These are phyloP conservation scores for Archocentrus centrarchus DNA, from an alignment of 2,113 vertebrate genomes.

Conservation along the genomic window DNA sequence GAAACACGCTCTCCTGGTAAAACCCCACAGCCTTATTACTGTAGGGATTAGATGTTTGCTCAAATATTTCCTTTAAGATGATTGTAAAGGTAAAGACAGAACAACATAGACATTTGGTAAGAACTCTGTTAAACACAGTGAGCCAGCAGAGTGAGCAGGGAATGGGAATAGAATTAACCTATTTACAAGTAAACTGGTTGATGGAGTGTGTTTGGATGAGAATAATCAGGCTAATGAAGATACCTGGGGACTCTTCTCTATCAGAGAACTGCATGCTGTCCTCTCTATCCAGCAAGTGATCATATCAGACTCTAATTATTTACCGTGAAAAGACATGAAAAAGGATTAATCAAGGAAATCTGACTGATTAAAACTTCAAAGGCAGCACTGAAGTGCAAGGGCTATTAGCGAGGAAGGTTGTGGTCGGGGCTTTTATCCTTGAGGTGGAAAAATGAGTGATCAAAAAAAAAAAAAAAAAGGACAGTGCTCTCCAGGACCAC, in stretches of 20 bases:
- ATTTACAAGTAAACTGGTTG: constrained; percentile 70
- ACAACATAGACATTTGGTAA: constrained; percentile 15
- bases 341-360: constrained; percentile 68
- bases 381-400: constrained; percentile 32
- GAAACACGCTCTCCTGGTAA: background rate
- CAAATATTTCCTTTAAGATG: background rate
- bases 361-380: constrained; percentile 72
- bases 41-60: background rate
- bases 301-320: constrained; percentile 61
- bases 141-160: constrained; percentile 19
- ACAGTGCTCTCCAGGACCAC: constrained; percentile 15
- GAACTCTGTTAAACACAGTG: background rate
- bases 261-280: constrained; percentile 56
- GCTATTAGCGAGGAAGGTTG: constrained; percentile 32
- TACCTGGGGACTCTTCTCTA: constrained; percentile 63
- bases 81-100: background rate
- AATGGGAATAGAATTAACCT: constrained; percentile 66
- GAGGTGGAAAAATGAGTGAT: constrained; percentile 34
- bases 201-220: constrained; percentile 58
- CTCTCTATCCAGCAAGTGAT: constrained; percentile 36
- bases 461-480: constrained; percentile 31
- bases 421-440: constrained; percentile 43
- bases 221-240: constrained; percentile 75
- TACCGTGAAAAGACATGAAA: constrained; percentile 60
- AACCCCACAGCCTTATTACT: background rate